Evolutionary conservation across 2,113 vertebrate species (phyloP), one percentile per base, ranked within the genome.

Genomic region (Triplophysa siluroides): DNA sequence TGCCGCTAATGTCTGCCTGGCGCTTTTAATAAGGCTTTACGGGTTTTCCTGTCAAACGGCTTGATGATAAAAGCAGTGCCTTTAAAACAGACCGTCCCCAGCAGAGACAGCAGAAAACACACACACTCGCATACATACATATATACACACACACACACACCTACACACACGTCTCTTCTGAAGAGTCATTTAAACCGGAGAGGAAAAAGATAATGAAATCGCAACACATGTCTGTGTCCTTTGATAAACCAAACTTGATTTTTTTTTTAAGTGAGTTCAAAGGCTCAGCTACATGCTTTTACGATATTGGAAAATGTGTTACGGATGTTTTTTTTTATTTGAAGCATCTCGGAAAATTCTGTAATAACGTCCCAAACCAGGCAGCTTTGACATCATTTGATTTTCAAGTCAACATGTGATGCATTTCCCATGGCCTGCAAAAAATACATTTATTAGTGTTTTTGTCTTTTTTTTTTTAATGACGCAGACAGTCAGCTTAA

Each of bases 11-110:
- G 85, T 85, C 92, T 90, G 90, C 85, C 84, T 81, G 88, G 85
- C 86, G 79, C 69, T 81, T 80, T 91, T 90, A 89, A 91, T 86
- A 90, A 81, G 83, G 50, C 19, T 90, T 91, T 88, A 91, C 84
- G 87, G 81, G 86, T 84, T 90, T 91, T 89, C 89, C 88, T 90
- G 84, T 88, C 85, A 84, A 84, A 86, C 83, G 60, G 74, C 69
- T 66, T 80, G 4, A 81, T 82, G 86, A 85, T 90, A 86, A 92
- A 91, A 86, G 67, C 26, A 87, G 67, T 78, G 71, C 64, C 73
- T 81, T 82, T 81, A 82, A 85, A 83, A 86, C 82, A 80, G 89
- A 88, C 66, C 56, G 84, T 56, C 80, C 69, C 79, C 76, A 72
- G 68, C 85, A 72, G 78, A 87, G 75, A 67, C 43, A 74, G 76